Evolutionary conservation across 92 coral and sea anemone species (phyloP), one percentile per base, ranked within the genome.

Genomic region (Zoanthus solanderi): DNA sequence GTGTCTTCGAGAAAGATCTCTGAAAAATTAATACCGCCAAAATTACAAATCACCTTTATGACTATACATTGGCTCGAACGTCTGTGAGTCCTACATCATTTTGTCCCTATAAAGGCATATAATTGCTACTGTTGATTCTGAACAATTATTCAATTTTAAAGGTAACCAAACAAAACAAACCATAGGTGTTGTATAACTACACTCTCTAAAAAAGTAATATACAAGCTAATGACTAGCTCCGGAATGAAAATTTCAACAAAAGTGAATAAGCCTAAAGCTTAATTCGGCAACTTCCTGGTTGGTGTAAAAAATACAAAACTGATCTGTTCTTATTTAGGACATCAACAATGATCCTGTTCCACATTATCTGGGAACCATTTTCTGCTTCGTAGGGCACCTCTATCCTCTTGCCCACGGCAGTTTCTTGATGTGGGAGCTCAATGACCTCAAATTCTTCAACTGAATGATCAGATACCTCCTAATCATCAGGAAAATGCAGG

Each of bases 381-480:
- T 23, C 23, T 23, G 23, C 23, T 23, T 23, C 23, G 23, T 23
- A 23, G 23, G 23, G 23, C 23, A 42, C 34, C 13, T 69, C 34
- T 69, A 17, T 42, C 73, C 34, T 16, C 73, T 18, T 68, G 73
- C 73, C 73, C 29, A 71, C 76, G 76, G 37, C 76, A 71, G 76
- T 31, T 9, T 71, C 76, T 71, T 30, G 76, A 71, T 71, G 76
- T 71, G 48, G 50, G 50, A 30, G 48, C 44, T 71, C 76, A 71
- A 69, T 69, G 74, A 69, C 10, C 74, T 69, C 74, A 69, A 69
- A 69, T 29, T 69, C 74, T 44, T 69, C 76, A 32, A 71, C 76
- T 71, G 50, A 71, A 71, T 71, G 76, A 71, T 71, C 76, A 71
- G 76, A 71, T 31, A 71, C 47, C 76, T 31, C 76, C 76, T 71